A percentile compares a stretch with the other conserved stretches of the same genome.
Evolutionary conservation across 1,140 invertebrate genomes (phyloP).

Genomic region (Heliothis subflexa): DNA sequence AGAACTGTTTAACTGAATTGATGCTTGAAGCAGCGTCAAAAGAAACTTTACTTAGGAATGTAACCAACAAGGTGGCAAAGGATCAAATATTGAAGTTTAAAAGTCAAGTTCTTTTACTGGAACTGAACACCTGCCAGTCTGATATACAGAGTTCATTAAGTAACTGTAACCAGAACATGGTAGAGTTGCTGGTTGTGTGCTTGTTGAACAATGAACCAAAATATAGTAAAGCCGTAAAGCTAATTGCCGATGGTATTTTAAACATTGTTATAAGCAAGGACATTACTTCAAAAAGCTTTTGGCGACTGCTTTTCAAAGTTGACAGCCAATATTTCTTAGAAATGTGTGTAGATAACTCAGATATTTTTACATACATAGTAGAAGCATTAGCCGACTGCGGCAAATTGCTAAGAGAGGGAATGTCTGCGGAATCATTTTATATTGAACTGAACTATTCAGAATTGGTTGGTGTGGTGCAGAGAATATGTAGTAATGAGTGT

Average conservation of each 20-base stretch:
- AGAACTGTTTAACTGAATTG: constrained; percentile 74
- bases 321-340: constrained; percentile 75
- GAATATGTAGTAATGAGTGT: constrained; percentile 64
- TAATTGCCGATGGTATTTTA: constrained; percentile 82
- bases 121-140: constrained; percentile 61
- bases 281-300: constrained; percentile 73
- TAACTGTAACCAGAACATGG: constrained; percentile 57
- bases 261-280: constrained; percentile 79
- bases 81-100: constrained; percentile 68
- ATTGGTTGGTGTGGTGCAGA: constrained; percentile 80
- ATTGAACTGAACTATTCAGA: constrained; percentile 84
- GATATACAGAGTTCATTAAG: constrained; percentile 58
- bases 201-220: constrained; percentile 65
- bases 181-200: constrained; percentile 69
- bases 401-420: constrained; percentile 66
- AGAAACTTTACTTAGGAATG: constrained; percentile 68
- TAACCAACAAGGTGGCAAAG: constrained; percentile 63
- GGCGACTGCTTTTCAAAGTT: constrained; percentile 80
- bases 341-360: constrained; percentile 78
- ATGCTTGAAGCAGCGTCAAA: constrained; percentile 81
- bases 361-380: constrained; percentile 84
- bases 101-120: constrained; percentile 70
- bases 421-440: constrained; percentile 81
- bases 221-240: constrained; percentile 71
- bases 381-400: constrained; percentile 87